phyloP scores from a whole-genome alignment of 2,113 vertebrate genomes.

The Anhinga anhinga region DNA sequence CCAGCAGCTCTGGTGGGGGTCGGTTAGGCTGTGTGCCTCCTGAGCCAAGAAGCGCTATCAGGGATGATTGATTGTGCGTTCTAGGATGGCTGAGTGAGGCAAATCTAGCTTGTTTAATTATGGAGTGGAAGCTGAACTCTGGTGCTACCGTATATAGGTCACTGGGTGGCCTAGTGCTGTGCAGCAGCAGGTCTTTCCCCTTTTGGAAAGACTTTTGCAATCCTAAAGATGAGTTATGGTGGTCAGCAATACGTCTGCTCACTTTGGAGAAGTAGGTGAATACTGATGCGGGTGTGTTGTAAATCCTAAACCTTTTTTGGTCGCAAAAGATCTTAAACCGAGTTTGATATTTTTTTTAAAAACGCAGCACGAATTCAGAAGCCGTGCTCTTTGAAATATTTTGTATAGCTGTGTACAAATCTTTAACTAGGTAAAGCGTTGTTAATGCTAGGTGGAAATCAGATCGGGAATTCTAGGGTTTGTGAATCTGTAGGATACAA shows the following conservation, averaged over 20 bases:
- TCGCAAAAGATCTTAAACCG: not conserved
- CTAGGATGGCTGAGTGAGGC: not conserved
- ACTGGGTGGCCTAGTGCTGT: constrained; percentile 29
- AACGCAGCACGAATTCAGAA: not conserved
- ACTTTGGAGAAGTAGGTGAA: not conserved
- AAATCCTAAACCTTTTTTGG: not conserved
- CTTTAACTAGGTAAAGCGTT: fast-evolving
- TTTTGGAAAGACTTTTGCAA: not conserved
- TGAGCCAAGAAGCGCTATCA: not conserved
- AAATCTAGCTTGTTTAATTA: not conserved
- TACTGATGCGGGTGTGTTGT: not conserved
- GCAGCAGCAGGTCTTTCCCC: not conserved
- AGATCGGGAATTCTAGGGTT: not conserved
- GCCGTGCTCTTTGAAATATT: fast-evolving
- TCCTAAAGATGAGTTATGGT: not conserved
- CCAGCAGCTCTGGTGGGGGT: fast-evolving
- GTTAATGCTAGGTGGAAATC: not conserved
- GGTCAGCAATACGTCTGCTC: not conserved
- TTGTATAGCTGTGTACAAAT: not conserved
- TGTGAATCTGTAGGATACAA: not conserved
- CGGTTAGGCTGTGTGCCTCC: not conserved
- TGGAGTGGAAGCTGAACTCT: not conserved
- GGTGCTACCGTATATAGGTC: constrained; percentile 35
- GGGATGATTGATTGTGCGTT: not conserved
- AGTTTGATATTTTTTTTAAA: not conserved